Evolutionary conservation across 2,797 vertebrate genomes (phyloP), one percentile per base, ranked within the genome.

Genomic region (Cuculus canorus): DNA sequence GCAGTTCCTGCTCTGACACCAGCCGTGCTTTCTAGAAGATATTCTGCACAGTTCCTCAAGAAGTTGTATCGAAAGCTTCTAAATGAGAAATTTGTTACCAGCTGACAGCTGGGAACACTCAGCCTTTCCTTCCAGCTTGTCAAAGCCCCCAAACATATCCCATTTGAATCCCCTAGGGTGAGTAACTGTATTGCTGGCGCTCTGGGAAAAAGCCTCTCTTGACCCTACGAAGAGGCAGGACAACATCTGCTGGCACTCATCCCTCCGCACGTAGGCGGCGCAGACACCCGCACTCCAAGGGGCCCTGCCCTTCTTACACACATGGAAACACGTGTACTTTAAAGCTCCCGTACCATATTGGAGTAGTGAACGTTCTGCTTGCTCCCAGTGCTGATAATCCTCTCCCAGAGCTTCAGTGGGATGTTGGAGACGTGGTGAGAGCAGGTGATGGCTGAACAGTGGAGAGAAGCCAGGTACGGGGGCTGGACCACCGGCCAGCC

Each of bases 361-460:
- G 99, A 99, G 97, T 98, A 99, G 95, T 98, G 98, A 2, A 98
- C 96, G 83, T 97, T 98, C 98, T 99, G 99, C 82, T 98, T 98
- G 94, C 97, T 97, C 64, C 99, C 99, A 0, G 98, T 98, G 0
- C 98, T 97, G 5, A 98, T 97, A 84, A 99, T 93, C 60, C 99
- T 97, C 95, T 99, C 99, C 99, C 99, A 99, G 41, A 99, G 98
- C 95, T 99, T 99, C 72, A 99, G 98, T 0, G 99, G 99, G 87
- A 99, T 99, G 96, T 98, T 98, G 73, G 99, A 99, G 93, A 99
- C 98, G 0, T 99, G 99, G 95, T 99, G 98, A 11, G 99, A 99
- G 96, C 99, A 99, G 83, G 99, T 99, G 97, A 99, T 99, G 91
- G 99, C 99, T 0, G 99, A 99, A 92, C 99, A 99, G 97, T 99